These are phyloP conservation scores for Eueides isabella DNA, from an alignment of 1,140 invertebrate species.

Conservation along the genomic window DNA sequence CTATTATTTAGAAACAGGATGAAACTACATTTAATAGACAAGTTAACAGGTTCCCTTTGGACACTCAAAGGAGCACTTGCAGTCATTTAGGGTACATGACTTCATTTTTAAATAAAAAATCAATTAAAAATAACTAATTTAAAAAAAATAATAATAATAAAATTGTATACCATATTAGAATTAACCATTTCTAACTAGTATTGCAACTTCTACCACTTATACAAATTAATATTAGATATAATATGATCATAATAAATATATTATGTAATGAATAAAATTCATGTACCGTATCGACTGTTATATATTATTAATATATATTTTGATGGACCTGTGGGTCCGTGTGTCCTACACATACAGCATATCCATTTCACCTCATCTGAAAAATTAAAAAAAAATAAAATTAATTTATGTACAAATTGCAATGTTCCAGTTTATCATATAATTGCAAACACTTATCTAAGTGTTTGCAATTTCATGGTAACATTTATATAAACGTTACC, in stretches of 20 bases:
- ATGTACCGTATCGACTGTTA: constrained; percentile 9
- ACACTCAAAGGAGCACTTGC: constrained; percentile 3
- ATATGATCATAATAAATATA: constrained; percentile 7
- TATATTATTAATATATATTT: constrained; percentile 1
- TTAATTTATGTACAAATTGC: too few relatives aligned
- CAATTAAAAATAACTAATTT: background rate
- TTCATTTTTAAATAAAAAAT: background rate
- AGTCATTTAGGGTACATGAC: constrained; percentile 7
- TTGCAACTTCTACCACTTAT: constrained; percentile 6
- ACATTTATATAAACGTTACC: too few relatives aligned
- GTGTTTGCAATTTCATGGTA: too few relatives aligned
- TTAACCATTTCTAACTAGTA: constrained; percentile 10
- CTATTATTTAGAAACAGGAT: constrained; percentile 64
- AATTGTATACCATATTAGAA: background rate
- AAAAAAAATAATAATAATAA: constrained; percentile 7
- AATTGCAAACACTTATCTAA: too few relatives aligned
- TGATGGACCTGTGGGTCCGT: background rate
- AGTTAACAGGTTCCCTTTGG: constrained; percentile 24
- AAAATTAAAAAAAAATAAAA: background rate
- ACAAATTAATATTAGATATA: constrained; percentile 1
- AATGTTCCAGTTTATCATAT: too few relatives aligned
- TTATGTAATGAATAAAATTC: background rate
- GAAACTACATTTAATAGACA: constrained; percentile 57
- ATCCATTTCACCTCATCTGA: background rate
- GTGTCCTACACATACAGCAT: background rate